These are phyloP conservation scores for Darevskia mixta DNA, from an alignment of 2,797 vertebrate genomes.

Conservation along the genomic window DNA sequence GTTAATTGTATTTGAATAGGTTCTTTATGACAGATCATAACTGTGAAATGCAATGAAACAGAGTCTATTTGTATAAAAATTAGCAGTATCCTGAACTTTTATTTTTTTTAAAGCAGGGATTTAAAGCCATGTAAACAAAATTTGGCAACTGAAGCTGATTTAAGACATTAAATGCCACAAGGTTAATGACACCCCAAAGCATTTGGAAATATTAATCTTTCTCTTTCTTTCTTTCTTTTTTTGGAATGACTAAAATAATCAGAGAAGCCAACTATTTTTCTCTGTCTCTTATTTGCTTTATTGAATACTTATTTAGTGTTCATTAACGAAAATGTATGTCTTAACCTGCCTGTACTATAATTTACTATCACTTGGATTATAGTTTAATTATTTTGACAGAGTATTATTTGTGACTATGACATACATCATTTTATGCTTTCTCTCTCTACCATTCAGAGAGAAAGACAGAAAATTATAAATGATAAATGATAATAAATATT, in stretches of 20 bases:
- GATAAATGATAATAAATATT: slow-evolving; percentile 50
- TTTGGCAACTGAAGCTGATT: background rate
- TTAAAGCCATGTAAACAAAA: slow-evolving; percentile 26
- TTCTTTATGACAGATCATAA: slow-evolving; percentile 36
- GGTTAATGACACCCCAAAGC: background rate
- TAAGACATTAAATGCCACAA: slow-evolving; percentile 13
- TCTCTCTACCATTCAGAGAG: slow-evolving; percentile 30
- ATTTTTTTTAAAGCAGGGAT: slow-evolving; percentile 27
- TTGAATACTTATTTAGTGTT: slow-evolving; percentile 18
- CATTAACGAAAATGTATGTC: slow-evolving; percentile 25
- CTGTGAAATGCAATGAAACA: slow-evolving; percentile 13
- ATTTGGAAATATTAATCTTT: background rate
- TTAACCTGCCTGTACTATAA: slow-evolving; percentile 51
- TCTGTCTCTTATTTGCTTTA: background rate
- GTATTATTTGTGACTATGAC: slow-evolving; percentile 64
- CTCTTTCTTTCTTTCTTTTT: background rate
- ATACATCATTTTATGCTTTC: background rate
- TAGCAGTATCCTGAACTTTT: slow-evolving; percentile 35
- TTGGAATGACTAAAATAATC: background rate
- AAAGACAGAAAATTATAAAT: slow-evolving; percentile 58
- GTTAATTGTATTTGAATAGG: slow-evolving; percentile 32
- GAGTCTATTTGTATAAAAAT: slow-evolving; percentile 26
- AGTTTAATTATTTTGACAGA: slow-evolving; percentile 64
- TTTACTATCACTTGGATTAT: slow-evolving; percentile 37
- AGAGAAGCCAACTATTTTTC: background rate